phyloP scores from a whole-genome alignment of 1,140 invertebrate species.

The Cyrtorhinus lividipennis region DNA sequence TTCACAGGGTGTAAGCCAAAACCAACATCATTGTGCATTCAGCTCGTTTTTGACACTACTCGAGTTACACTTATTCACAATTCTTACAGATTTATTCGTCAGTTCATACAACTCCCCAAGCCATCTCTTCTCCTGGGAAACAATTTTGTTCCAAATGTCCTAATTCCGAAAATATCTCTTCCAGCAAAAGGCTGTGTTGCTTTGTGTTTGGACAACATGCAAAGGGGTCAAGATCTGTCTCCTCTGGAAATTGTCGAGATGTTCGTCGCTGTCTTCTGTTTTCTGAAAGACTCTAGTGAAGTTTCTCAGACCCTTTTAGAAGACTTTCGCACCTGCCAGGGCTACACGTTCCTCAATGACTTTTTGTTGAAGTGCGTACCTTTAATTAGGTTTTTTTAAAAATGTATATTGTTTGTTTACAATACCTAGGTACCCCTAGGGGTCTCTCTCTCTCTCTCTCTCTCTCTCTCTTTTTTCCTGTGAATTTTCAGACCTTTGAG shows the following conservation, averaged over 20 bases:
- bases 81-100: too few relatives aligned
- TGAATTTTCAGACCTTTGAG: too few relatives aligned
- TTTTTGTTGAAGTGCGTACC: constrained; percentile 75
- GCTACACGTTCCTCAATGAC: constrained; percentile 87
- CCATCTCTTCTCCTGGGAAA: too few relatives aligned
- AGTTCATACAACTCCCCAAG: too few relatives aligned
- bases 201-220: constrained; percentile 93
- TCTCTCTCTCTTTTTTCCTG: background rate
- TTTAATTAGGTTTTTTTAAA: too few relatives aligned
- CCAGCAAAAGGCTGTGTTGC: constrained; percentile 91
- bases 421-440: too few relatives aligned
- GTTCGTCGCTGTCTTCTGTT: constrained; percentile 96
- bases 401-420: too few relatives aligned
- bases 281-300: constrained; percentile 96
- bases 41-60: background rate
- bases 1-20: too few relatives aligned
- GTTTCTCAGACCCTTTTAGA: constrained; percentile 86
- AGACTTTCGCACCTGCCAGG: constrained; percentile 87
- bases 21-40: background rate
- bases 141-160: background rate
- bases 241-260: constrained; percentile 95
- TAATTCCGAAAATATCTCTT: constrained; percentile 27
- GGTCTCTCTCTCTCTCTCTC: too few relatives aligned
- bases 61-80: too few relatives aligned
- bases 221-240: constrained; percentile 75